Base-by-base conservation (phyloP, 2,888 invertebrate genomes). In the Rotaria magnacalcarata region DNA sequence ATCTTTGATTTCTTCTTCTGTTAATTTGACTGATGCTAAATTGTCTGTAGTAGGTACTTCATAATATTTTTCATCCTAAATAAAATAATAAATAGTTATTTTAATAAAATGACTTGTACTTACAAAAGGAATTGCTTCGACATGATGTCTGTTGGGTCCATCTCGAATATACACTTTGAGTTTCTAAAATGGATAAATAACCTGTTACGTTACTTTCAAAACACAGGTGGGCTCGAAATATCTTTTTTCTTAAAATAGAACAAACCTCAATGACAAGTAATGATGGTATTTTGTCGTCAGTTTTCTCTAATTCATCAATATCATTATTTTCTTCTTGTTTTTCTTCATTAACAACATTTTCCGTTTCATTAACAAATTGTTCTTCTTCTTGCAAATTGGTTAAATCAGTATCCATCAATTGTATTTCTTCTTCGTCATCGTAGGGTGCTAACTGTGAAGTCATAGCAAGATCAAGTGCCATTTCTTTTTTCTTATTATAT, bases 91-190 rank as follows among this genome's bases (percentile, higher is more conserved):
- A 8, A 16, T 24, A n/a, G 14, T 4, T 24, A n/a, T n/a, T 24
- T 47, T 5, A 21, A 47, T 1, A 47, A 2, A 80, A 11, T 43
- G 19, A 11, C 24, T 34, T 24, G n/a, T 24, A 80, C 47, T 4
- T 80, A 80, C 80, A 2, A 43, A 8, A 24, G 47, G 19, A 24
- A 80, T 80, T 14, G 47, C 16, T 80, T 80, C 80, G 2, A 80
- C 80, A 47, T 80, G 80, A 80, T 80, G 80, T n/a, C 0, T 80
- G 19, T 80, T 47, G 21, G 80, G 80, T 47, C 80, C 80, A 80
- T 80, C 80, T n/a, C 80, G 80, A 47, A 80, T 80, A 47, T 80
- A 80, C 14, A 80, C 80, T 80, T 80, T 80, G 0, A 10, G 24
- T 47, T 80, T 80, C 80, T 80, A 47, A 0, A 80, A 43, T 11